Evolutionary conservation across 2,113 vertebrate genomes (phyloP).

Genomic region (Prochilodus magdalenae): DNA sequence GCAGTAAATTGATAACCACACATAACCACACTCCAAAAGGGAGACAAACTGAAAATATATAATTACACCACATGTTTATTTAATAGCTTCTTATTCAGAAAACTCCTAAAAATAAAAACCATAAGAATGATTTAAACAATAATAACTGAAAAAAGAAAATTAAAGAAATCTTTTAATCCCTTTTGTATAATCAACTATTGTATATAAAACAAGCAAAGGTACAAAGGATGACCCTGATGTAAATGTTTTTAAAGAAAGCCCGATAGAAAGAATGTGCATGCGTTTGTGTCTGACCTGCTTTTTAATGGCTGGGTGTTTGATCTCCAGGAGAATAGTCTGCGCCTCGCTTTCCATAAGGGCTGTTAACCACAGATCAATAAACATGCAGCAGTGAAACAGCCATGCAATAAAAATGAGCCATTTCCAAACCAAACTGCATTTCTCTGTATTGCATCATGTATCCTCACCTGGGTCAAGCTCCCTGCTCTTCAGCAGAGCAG

Average conservation of each 20-base stretch:
- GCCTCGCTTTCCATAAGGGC: constrained; percentile 88
- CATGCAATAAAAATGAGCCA: neutral
- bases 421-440: neutral
- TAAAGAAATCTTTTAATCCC: too few species aligned
- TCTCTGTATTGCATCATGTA: neutral
- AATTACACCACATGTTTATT: too few species aligned
- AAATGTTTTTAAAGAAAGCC: too few species aligned
- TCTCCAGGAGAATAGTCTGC: constrained; percentile 88
- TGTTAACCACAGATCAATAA: constrained; percentile 63
- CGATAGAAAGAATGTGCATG: neutral
- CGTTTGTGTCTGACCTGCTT: constrained; percentile 83
- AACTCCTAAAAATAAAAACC: too few species aligned
- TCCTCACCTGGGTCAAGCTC: constrained; percentile 78
- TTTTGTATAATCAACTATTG: too few species aligned
- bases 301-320: constrained; percentile 94
- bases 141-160: too few species aligned
- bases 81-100: too few species aligned
- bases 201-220: too few species aligned
- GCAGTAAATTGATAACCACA: too few species aligned
- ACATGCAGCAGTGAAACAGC: neutral
- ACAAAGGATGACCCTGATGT: neutral
- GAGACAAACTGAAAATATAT: too few species aligned
- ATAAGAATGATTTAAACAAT: too few species aligned
- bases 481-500: constrained; percentile 80
- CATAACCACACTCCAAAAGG: too few species aligned